Base-by-base conservation (phyloP, 2,888 invertebrate genomes). In the Petrolisthes manimaculis region DNA sequence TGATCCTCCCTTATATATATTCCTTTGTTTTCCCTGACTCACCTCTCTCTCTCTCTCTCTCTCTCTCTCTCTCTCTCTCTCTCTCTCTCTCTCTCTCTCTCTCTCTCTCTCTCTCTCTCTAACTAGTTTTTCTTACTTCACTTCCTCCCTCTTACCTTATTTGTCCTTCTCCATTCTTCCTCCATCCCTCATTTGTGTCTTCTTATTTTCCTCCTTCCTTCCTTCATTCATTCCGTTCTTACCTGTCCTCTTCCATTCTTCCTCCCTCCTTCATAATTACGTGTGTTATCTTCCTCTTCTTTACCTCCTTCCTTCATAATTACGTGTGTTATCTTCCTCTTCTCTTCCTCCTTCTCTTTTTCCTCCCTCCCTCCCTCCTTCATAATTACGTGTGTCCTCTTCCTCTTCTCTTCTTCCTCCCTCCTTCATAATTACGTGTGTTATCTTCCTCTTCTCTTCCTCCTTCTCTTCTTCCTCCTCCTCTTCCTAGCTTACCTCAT, bases 41-140 rank as follows among this genome's bases (percentile, higher is more conserved):
- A 8, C 18, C 74, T 74, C 74, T 71, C 74, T n/a, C 74, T n/a
- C 74, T 1, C 74, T 74, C 71, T 71, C 71, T 71, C 71, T 9
- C 71, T 71, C 71, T 71, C 69, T 5, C 69, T 69, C 69, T 69
- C 69, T 5, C 69, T 69, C 69, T 69, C 69, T 69, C 69, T 5
- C 69, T 69, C 69, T 5, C 69, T 69, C 69, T 69, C 69, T 69
- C 5, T n/a, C 69, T 61, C 67, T 14, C 67, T 61, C 67, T 14
- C 8, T 61, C 67, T 21, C 24, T 24, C 71, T 24, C n/a, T 14
- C 6, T 71, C 71, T 24, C 24, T 6, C 4, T 71, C 24, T 71
- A 71, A 37, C 37, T 37, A 37, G 37, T 37, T 37, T 37, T 37
- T 37, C 37, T 37, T 37, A 37, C 37, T 37, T 37, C 37, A 1